phyloP scores from a whole-genome alignment of 2,797 vertebrate species.

The Acrossocheilus fasciatus region DNA sequence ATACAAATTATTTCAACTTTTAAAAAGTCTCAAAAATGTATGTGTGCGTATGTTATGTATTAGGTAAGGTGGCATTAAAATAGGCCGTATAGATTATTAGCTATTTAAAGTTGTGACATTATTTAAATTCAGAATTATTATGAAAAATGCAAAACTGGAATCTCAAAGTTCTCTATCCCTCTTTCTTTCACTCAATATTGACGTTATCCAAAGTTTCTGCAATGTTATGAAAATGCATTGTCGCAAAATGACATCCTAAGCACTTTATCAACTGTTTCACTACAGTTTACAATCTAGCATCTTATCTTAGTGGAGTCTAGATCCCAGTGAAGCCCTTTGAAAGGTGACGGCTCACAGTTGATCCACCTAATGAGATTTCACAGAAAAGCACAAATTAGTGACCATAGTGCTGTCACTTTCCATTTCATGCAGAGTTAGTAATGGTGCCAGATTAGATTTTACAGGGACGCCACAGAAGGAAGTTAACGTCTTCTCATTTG shows the following conservation, averaged over 20 bases:
- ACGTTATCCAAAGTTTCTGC: neutral
- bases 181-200: neutral
- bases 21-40: too few relatives aligned
- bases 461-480: slow-evolving; percentile 11
- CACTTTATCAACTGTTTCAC: neutral
- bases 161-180: neutral
- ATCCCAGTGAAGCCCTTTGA: slow-evolving; percentile 2
- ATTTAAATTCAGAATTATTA: neutral
- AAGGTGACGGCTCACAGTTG: slow-evolving; percentile 21
- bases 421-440: slow-evolving; percentile 66
- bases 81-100: neutral
- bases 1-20: too few relatives aligned
- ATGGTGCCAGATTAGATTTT: slow-evolving; percentile 71
- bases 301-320: neutral
- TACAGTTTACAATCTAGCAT: neutral
- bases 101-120: neutral
- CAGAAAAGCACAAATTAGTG: slow-evolving; percentile 62
- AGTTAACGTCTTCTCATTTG: slow-evolving; percentile 37
- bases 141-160: neutral
- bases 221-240: neutral
- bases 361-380: slow-evolving; percentile 48
- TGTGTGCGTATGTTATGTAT: neutral
- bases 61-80: neutral
- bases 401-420: slow-evolving; percentile 67
- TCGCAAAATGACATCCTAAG: neutral